Evolutionary conservation across 2,888 invertebrate genomes (phyloP).

Genomic region (Ormyrus thymus): DNA sequence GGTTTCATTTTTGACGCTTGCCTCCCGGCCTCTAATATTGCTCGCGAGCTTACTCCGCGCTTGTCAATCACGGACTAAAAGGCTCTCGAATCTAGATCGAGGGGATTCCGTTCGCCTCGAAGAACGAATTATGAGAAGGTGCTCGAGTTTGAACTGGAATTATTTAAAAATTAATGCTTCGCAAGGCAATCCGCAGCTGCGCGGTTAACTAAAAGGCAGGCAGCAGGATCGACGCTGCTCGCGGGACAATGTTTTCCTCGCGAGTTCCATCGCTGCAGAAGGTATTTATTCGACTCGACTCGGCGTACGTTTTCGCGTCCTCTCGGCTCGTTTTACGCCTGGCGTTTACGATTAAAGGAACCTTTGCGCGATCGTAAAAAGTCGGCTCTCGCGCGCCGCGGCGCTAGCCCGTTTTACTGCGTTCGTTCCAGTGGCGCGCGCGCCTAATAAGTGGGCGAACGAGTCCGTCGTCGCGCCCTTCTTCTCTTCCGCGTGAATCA

Average conservation of each 20-base stretch:
- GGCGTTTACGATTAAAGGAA: constrained; percentile 36
- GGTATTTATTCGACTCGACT: too few relatives aligned
- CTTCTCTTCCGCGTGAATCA: constrained; percentile 19
- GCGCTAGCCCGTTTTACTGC: constrained; percentile 26
- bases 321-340: constrained; percentile 18
- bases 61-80: not conserved
- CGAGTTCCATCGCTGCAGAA: too few relatives aligned
- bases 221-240: too few relatives aligned
- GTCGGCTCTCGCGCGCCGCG: too few relatives aligned
- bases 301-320: not conserved
- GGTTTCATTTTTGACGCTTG: too few relatives aligned
- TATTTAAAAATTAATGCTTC: too few relatives aligned
- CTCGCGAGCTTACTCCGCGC: not conserved
- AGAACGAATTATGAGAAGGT: too few relatives aligned
- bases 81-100: not conserved
- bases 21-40: not conserved
- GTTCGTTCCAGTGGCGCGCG: constrained; percentile 19
- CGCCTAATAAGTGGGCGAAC: constrained; percentile 59
- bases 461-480: constrained; percentile 46
- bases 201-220: too few relatives aligned
- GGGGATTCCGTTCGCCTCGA: too few relatives aligned
- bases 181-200: too few relatives aligned
- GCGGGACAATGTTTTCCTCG: too few relatives aligned
- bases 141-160: too few relatives aligned
- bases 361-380: constrained; percentile 21